A percentile compares a stretch with the other conserved stretches of the same genome.
Conservation (phyloP, 2,888 invertebrate species). For the Lycia hirtaria region DNA sequence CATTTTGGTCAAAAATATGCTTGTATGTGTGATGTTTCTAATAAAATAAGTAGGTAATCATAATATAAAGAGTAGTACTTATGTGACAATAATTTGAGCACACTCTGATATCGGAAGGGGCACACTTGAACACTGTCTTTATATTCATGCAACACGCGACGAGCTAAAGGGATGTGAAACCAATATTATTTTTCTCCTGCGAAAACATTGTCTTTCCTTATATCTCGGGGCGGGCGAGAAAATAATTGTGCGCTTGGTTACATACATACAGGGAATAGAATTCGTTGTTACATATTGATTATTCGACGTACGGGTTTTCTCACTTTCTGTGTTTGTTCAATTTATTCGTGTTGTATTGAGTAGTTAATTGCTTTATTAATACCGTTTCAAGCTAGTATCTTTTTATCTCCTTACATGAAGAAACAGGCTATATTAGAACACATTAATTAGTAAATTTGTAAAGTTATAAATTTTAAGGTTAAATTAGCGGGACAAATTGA, state of each 20-base stretch:
- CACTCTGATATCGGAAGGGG: neutral
- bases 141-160: conserved; percentile 17
- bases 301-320: neutral
- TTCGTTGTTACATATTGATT: neutral
- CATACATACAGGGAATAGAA: neutral
- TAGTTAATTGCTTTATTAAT: too few relatives aligned
- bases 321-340: neutral
- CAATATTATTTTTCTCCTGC: conserved; percentile 28
- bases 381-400: too few relatives aligned
- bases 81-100: conserved; percentile 10
- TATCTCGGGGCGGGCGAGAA: conserved; percentile 4
- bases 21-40: too few relatives aligned
- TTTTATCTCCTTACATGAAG: too few relatives aligned
- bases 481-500: too few relatives aligned
- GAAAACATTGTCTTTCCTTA: conserved; percentile 28
- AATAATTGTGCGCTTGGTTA: conserved; percentile 11
- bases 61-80: too few relatives aligned
- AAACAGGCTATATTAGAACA: too few relatives aligned
- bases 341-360: too few relatives aligned
- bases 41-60: too few relatives aligned
- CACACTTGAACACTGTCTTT: conserved; percentile 25
- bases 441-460: too few relatives aligned
- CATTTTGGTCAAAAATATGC: too few relatives aligned
- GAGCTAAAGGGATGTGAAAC: conserved; percentile 18
- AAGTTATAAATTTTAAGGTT: too few relatives aligned